Evolutionary conservation across 1,140 invertebrate genomes (phyloP).

Genomic region (Lepeophtheirus salmonis): DNA sequence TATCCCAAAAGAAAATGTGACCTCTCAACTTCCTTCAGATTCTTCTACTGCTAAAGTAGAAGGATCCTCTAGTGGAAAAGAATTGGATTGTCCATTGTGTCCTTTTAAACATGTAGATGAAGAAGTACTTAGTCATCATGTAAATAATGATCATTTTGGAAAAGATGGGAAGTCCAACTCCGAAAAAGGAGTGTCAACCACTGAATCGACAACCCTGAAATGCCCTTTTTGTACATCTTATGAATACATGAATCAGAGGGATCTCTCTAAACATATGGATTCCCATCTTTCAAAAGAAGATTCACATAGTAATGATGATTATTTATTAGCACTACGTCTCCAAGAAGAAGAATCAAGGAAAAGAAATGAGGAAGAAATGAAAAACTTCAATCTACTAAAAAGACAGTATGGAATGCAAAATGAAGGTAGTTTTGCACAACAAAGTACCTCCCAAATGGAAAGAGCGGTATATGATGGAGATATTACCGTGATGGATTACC

Average conservation of each 20-base stretch:
- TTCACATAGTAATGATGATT: slow-evolving; percentile 23
- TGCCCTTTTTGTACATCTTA: slow-evolving; percentile 22
- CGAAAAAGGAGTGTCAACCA: no score
- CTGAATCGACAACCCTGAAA: slow-evolving; percentile 29
- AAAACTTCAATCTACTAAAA: slow-evolving; percentile 26
- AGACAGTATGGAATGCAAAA: slow-evolving; percentile 67
- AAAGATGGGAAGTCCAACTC: no score
- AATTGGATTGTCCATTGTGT: slow-evolving; percentile 56
- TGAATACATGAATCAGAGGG: slow-evolving; percentile 33
- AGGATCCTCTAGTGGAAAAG: no score
- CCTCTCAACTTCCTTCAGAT: no score
- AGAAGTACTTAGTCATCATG: slow-evolving; percentile 54
- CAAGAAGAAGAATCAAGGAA: slow-evolving; percentile 21
- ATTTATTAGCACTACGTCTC: slow-evolving; percentile 24
- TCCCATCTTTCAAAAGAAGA: slow-evolving; percentile 57
- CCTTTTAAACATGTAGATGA: slow-evolving; percentile 51
- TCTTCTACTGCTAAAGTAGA: no score
- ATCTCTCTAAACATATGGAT: slow-evolving; percentile 63
- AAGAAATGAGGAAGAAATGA: no score
- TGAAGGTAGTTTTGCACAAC: slow-evolving; percentile 57
- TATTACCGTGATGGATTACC: slow-evolving; percentile 62
- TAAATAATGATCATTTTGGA: slow-evolving; percentile 63
- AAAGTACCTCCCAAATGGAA: slow-evolving; percentile 60
- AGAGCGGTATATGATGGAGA: slow-evolving; percentile 61
- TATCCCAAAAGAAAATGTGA: no score